Evolutionary conservation across 2,113 vertebrate genomes (phyloP).

Genomic region (Gyps fulvus): DNA sequence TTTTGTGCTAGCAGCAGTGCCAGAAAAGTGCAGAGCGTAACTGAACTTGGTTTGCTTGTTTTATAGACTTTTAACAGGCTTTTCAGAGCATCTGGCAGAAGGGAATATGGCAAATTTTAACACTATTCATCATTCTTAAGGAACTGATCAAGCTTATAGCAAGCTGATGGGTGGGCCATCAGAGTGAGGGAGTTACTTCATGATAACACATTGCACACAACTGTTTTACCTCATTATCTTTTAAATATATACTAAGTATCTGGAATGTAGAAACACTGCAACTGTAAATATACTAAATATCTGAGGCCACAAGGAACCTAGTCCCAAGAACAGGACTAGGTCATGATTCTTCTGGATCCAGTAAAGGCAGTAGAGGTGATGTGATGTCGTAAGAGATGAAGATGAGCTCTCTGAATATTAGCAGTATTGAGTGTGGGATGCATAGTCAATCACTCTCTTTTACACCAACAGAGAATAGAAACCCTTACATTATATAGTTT

Average conservation of each 20-base stretch:
- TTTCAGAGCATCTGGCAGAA: not conserved
- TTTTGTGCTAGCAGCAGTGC: slow-evolving; percentile 18
- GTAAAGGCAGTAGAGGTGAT: not conserved
- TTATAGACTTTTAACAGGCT: slow-evolving; percentile 24
- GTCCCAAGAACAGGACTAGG: not conserved
- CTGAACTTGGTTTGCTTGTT: not conserved
- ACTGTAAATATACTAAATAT: not conserved
- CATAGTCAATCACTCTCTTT: not conserved
- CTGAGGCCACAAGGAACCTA: not conserved
- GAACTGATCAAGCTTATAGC: slow-evolving; percentile 20
- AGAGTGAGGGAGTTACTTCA: not conserved
- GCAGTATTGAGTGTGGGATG: not conserved
- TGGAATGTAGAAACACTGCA: not conserved
- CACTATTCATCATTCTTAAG: slow-evolving; percentile 39
- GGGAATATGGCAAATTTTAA: not conserved
- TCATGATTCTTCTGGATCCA: not conserved
- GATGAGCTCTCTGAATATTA: not conserved
- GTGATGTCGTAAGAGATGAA: not conserved
- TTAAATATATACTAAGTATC: not conserved
- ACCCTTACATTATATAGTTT: not conserved
- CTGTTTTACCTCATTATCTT: slow-evolving; percentile 2
- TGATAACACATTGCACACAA: not conserved
- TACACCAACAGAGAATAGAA: not conserved
- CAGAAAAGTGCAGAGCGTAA: not conserved
- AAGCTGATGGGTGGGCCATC: not conserved